Conservation (phyloP, 2,113 vertebrate genomes). For the Ailurus styani region DNA sequence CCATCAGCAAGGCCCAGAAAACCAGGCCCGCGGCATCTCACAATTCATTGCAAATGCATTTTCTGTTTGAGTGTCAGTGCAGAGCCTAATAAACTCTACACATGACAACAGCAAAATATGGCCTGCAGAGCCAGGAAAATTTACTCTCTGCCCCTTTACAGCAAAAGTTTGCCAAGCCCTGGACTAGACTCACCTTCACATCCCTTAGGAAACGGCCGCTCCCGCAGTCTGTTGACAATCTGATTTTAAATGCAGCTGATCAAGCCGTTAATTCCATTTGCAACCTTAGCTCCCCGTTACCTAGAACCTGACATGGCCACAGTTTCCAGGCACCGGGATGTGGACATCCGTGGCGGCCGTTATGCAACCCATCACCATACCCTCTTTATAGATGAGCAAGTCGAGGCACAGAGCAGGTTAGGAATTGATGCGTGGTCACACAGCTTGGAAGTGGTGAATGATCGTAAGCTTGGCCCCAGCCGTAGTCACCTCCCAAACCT, state of each 20-base stretch:
- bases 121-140: neutral
- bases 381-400: neutral
- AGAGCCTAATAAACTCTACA: neutral
- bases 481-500: too few species aligned
- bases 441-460: neutral
- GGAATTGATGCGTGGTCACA: neutral
- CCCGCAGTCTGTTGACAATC: neutral
- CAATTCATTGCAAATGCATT: fast-evolving
- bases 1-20: neutral
- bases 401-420: neutral
- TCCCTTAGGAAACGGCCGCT: neutral
- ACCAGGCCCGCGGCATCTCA: neutral
- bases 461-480: neutral
- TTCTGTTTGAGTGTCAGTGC: neutral
- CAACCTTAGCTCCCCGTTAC: neutral
- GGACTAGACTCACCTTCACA: neutral
- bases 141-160: neutral
- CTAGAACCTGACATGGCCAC: neutral
- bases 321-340: neutral
- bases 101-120: neutral
- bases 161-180: neutral
- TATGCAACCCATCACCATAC: neutral
- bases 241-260: neutral
- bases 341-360: too few species aligned
- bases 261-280: neutral